These are phyloP conservation scores for Drosophila micromelanica DNA, from an alignment of 1,140 invertebrate genomes.

Conservation along the genomic window DNA sequence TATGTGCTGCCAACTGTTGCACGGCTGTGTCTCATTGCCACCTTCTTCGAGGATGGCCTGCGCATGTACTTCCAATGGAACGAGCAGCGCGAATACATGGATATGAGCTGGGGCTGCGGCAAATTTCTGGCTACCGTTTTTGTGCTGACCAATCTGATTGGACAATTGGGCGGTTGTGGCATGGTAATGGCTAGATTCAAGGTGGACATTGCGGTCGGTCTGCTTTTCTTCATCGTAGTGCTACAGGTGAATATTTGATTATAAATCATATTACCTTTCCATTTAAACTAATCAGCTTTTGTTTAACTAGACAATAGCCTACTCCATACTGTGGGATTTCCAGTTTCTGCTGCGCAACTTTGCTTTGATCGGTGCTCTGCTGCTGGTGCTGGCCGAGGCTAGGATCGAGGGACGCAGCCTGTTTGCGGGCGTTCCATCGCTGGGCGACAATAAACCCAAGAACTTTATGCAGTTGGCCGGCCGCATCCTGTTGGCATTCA, in stretches of 20 bases:
- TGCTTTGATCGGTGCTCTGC: slow-evolving; percentile 96
- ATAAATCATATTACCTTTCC: not conserved
- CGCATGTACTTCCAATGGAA: slow-evolving; percentile 99
- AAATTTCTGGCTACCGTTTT: slow-evolving; percentile 94
- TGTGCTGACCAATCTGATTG: slow-evolving; percentile 96
- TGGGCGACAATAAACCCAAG: slow-evolving; percentile 99
- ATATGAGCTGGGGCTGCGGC: slow-evolving; percentile 99
- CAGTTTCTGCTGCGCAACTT: slow-evolving; percentile 98
- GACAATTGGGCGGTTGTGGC: slow-evolving; percentile 97
- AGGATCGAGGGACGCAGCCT: slow-evolving; percentile 95
- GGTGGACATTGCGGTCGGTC: slow-evolving; percentile 97
- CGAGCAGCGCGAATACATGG: slow-evolving; percentile 99
- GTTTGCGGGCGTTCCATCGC: slow-evolving; percentile 98
- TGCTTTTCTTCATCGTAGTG: slow-evolving; percentile 98
- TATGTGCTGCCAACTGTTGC: slow-evolving; percentile 97
- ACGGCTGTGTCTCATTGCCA: slow-evolving; percentile 98
- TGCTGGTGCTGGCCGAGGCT: slow-evolving; percentile 97
- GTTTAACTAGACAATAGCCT: slow-evolving; percentile 93
- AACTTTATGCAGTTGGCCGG: slow-evolving; percentile 98
- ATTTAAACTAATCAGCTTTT: slow-evolving; percentile 3
- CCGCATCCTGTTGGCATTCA: slow-evolving; percentile 97
- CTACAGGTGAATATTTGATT: slow-evolving; percentile 89
- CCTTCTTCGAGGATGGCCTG: slow-evolving; percentile 99
- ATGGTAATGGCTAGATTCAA: slow-evolving; percentile 97
- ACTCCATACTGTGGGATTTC: slow-evolving; percentile 99